A percentile compares a stretch with the other conserved stretches of the same genome.
Evolutionary conservation across 2,113 vertebrate genomes (phyloP).

Genomic region (Ictalurus furcatus): DNA sequence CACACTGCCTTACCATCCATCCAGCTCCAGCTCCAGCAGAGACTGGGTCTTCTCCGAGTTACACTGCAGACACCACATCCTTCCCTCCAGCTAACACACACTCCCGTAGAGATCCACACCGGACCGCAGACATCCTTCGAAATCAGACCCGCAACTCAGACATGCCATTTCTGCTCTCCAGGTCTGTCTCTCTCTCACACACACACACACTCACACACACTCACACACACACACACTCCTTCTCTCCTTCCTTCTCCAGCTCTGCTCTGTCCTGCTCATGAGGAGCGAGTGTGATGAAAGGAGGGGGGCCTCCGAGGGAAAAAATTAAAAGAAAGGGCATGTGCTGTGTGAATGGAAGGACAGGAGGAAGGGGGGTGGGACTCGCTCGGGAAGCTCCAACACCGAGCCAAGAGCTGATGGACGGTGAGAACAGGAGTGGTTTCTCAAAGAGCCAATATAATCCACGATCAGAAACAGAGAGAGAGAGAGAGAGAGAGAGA

Average conservation of each 20-base stretch:
- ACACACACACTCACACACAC: neutral
- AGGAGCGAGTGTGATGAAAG: conserved; percentile 61
- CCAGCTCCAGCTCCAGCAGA: conserved; percentile 89
- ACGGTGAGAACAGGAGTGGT: neutral
- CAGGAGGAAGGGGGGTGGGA: conserved; percentile 25
- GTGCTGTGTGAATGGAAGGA: conserved; percentile 50
- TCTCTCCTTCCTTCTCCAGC: conserved; percentile 22
- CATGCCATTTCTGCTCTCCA: conserved; percentile 13
- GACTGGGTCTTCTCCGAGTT: conserved; percentile 93
- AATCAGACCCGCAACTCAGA: conserved; percentile 9
- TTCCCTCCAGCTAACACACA: conserved; percentile 54
- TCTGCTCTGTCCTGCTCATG: conserved; percentile 33
- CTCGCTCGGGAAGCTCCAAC: conserved; percentile 7
- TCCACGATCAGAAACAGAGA: neutral
- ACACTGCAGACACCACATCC: conserved; percentile 97
- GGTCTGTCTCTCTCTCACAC: conserved; percentile 25
- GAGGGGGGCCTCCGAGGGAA: conserved; percentile 61
- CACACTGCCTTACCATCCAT: conserved; percentile 81
- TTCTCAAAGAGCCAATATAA: neutral
- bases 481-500: conserved; percentile 10
- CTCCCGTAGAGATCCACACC: conserved; percentile 50
- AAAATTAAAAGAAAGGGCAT: conserved; percentile 56
- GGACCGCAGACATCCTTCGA: neutral
- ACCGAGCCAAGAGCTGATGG: conserved; percentile 28
- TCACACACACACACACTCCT: neutral